Evolutionary conservation across 2,113 vertebrate species (phyloP), one percentile per base, ranked within the genome.

Genomic region (Taxidea taxus): DNA sequence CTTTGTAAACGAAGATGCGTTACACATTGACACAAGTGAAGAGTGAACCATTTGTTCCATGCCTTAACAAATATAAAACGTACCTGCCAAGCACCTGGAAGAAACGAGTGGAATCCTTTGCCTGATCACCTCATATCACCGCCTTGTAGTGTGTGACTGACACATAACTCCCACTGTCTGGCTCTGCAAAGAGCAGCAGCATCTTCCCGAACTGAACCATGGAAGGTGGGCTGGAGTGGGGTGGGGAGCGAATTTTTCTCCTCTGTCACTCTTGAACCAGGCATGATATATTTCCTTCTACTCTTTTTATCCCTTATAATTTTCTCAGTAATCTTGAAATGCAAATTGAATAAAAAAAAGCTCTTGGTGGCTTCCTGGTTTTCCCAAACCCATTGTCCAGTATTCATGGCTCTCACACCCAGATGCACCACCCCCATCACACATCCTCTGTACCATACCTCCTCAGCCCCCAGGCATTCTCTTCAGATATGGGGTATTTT

Each of bases 261-360:
- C 31, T 87, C 23, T 39, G 34, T 82, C 58, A 51, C 15, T 27
- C 58, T 78, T 47, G 44, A 42, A 62, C 7, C 37, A 81, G 39
- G 20, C 29, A 54, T n/a, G 37, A 37, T 81, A 37, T 10, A 75
- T 87, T 91, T 97, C 96, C 60, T 81, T 86, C 47, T 77, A 91
- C 14, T 84, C 34, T 75, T 96, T 87, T 51, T n/a, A 78, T 54
- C 11, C 10, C 8, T 86, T 83, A 66, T 0, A 37, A 34, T 83
- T 78, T 85, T 89, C 39, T 90, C 68, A 39, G 47, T 29, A 51
- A 91, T 87, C 27, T 82, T 74, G 70, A 89, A 86, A 91, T 68
- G 23, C 20, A 89, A 72, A 95, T 44, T 15, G 34, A 78, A 51
- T n/a, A 37, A 66, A 74, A 51, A 68, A 74, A 88, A 37, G 8